Base-by-base conservation (phyloP, 2,888 invertebrate species). In the Graphium colonna region DNA sequence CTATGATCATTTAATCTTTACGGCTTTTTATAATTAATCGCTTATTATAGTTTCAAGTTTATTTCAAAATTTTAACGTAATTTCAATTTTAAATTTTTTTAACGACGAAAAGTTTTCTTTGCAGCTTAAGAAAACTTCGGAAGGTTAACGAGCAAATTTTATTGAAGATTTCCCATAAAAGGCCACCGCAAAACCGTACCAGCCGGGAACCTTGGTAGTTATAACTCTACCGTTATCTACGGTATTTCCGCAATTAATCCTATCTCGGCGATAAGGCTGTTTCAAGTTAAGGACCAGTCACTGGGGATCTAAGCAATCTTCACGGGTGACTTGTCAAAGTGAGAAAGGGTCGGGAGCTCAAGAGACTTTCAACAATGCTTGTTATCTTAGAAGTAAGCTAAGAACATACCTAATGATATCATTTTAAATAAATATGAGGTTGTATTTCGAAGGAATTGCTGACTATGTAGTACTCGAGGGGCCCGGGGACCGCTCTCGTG, bases 361-460 rank as follows among this genome's bases (percentile, higher is more conserved):
- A 80, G 86, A 84, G 86, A 86, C 81, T 86, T 84, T 87, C 87
- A 87, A 89, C 88, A 89, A 88, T 87, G 86, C 88, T 86, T 86
- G 88, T 88, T 89, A 87, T 86, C 87, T 84, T 79, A 84, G 77
- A 86, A 85, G 79, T 78, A 79, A 81, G 79, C 77, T 77, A 79
- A 82, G 81, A 82, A 82, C 75, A 70, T 73, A 73, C 74, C 75
- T 84, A 85, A 87, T 86, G 87, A 86, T 83, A 84, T 81, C 82
- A 77, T 84, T 86, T 82, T 77, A 80, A 81, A 79, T 82, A 82
- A 81, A 79, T 79, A 77, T 71, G 67, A 71, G 65, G 61, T 64
- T 63, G 63, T 59, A 53, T 60, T 59, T 62, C 52, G 50, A 40
- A 53, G 57, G 46, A 51, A 60, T 56, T 58, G 47, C 45, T 40